Base-by-base conservation (phyloP, 2,797 vertebrate genomes). In the Coendou prehensilis region DNA sequence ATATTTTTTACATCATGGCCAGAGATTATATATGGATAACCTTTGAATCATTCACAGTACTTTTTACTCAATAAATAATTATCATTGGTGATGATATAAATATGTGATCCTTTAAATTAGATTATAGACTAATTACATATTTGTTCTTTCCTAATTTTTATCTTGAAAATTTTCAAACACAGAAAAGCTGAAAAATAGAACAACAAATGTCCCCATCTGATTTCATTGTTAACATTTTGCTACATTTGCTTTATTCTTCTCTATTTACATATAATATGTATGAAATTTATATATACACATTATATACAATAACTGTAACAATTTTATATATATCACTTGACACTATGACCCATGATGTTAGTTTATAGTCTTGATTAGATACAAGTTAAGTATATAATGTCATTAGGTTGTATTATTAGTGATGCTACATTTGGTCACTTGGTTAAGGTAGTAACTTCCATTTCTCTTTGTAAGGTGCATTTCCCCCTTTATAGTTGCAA, bases 121-220 rank as follows among this genome's bases (percentile, higher is more conserved):
- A 57, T 82, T 88, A 59, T 78, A 52, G 47, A 18, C 50, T 73
- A 83, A 22, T 67, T 85, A 85, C 69, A 45, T 69, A 41, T 80
- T 88, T 88, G 30, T 92, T 96, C 69, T 89, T 15, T 15, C 30
- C 17, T 89, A 20, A 26, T 76, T 94, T 89, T 86, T 67, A 59
- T 76, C 50, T 86, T 93, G 28, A 50, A 87, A 82, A 7, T 80
- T 96, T 89, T 82, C 10, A 76, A 69, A 89, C 9, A 78, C 71
- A 45, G 41, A 45, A 63, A 79, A 64, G 15, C n/a, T 64, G 2
- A 73, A 61, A 50, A 79, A 54, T 41, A 64, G 15, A 54, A 89
- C 17, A 76, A n/a, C 9, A 61, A 64, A 64, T 14, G 52, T 18
- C 47, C 47, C 6, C 15, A 89, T 41, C 45, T 52, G 50, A 64